Evolutionary conservation across 2,113 vertebrate species (phyloP), one percentile per base, ranked within the genome.

Genomic region (Trichechus manatus): DNA sequence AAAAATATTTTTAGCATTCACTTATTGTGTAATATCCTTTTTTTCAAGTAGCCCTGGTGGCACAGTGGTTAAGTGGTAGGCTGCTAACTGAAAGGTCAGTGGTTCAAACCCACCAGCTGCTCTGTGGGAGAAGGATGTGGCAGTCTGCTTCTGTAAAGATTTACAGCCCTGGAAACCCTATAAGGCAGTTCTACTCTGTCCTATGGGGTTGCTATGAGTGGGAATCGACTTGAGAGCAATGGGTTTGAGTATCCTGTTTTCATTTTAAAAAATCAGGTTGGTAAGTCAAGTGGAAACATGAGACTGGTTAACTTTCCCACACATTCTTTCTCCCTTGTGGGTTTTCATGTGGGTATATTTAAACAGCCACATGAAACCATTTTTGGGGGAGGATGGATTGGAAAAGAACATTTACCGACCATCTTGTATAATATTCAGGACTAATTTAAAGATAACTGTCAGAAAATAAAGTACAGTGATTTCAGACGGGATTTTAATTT

Each of bases 321-420:
- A 75, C 33, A 59, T 94, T 72, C 84, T 72, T 88, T 96, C 36
- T 96, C 1, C 31, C 61, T 56, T 79, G 63, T 96, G 79, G 82
- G 9, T 89, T 97, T 95, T 97, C 75, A 23, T 84, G 77, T 19
- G 36, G 66, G 31, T 89, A 36, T 93, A 31, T 95, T 89, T 89
- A 77, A 95, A 89, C 33, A 91, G 64, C 74, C 80, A 56, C 42
- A 39, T 50, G 50, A 83, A 82, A 44, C 86, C 59, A 61, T 22
- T 77, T 42, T 87, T 91, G 74, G 66, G 89, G 66, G 25, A 77
- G 59, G 23, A 9, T 53, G 20, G 36, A 2, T 36, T 70, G 36
- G 68, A 87, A 70, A 50, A 79, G 13, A 66, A 19, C 17, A 47
- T 78, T 96, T 91, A 15, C 4, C 15, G 5, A 25, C 72, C n/a